phyloP scores from a whole-genome alignment of 2,888 invertebrate genomes.

The Thelaira solivaga region DNA sequence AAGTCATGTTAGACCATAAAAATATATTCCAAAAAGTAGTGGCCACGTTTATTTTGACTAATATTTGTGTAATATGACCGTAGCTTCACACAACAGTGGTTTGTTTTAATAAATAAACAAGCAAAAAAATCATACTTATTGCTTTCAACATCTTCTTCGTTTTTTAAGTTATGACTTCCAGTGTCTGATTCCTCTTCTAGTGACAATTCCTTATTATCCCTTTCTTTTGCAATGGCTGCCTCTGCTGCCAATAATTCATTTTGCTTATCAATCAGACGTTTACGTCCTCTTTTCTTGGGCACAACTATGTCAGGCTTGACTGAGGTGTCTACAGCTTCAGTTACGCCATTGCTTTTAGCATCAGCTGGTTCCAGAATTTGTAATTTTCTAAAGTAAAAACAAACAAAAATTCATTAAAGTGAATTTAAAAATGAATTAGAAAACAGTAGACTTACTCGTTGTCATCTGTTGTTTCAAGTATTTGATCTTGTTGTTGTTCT shows the following conservation, averaged over 20 bases:
- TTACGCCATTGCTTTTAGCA: neutral
- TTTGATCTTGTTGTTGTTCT: neutral
- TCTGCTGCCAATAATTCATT: constrained; percentile 44
- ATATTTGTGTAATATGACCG: no score
- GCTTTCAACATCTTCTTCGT: constrained; percentile 38
- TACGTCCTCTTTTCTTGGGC: constrained; percentile 68
- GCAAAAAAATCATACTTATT: no score
- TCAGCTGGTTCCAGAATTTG: constrained; percentile 8
- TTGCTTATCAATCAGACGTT: constrained; percentile 65
- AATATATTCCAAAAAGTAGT: no score
- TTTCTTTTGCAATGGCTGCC: constrained; percentile 35
- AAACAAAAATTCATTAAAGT: neutral
- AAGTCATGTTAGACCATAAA: no score
- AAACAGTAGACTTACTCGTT: constrained; percentile 33
- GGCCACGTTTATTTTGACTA: no score
- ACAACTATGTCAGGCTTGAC: constrained; percentile 31
- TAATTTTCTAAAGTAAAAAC: constrained; percentile 27
- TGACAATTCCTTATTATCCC: constrained; percentile 36
- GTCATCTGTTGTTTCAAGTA: neutral
- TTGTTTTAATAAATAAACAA: no score
- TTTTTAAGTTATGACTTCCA: neutral
- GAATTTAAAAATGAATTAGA: neutral
- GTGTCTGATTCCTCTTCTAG: constrained; percentile 10
- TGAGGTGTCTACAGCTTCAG: neutral
- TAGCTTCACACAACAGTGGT: no score